Percentiles rank a stretch among this genome's conserved stretches.
Conservation (phyloP, 2,888 invertebrate genomes). For the Apomyelois bistriatella region DNA sequence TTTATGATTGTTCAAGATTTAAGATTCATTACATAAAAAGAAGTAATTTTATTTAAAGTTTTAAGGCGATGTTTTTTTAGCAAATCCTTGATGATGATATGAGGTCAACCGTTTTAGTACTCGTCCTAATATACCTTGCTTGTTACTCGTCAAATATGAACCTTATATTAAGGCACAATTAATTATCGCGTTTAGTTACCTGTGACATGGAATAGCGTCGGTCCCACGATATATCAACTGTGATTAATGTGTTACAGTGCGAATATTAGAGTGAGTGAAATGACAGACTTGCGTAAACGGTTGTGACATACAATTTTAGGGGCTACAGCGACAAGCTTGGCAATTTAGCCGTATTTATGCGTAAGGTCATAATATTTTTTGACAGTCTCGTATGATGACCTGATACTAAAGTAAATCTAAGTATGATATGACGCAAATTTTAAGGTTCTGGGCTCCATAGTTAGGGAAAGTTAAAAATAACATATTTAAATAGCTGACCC, state of each 20-base stretch:
- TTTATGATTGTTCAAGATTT: too few species aligned
- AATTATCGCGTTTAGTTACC: slow-evolving; percentile 25
- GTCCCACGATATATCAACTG: slow-evolving; percentile 33
- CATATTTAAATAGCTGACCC: too few species aligned
- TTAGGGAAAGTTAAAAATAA: too few species aligned
- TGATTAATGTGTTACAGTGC: slow-evolving; percentile 29
- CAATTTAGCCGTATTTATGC: not conserved
- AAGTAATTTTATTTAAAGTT: too few species aligned
- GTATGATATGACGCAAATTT: too few species aligned
- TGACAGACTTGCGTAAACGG: slow-evolving; percentile 24
- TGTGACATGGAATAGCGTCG: slow-evolving; percentile 28
- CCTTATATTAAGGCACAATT: slow-evolving; percentile 22
- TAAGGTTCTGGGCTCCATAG: too few species aligned
- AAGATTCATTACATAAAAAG: too few species aligned
- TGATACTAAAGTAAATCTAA: too few species aligned
- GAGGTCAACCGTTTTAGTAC: too few species aligned
- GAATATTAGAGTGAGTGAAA: slow-evolving; percentile 24
- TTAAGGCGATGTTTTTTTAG: too few species aligned
- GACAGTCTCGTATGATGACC: not conserved
- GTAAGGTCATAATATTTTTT: not conserved
- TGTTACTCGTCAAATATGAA: slow-evolving; percentile 9
- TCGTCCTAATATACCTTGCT: too few species aligned
- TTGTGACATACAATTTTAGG: slow-evolving; percentile 10
- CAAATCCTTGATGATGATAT: too few species aligned
- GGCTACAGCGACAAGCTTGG: not conserved